Evolutionary conservation across 2,888 invertebrate genomes (phyloP).

Genomic region (Amphipoea oculea): DNA sequence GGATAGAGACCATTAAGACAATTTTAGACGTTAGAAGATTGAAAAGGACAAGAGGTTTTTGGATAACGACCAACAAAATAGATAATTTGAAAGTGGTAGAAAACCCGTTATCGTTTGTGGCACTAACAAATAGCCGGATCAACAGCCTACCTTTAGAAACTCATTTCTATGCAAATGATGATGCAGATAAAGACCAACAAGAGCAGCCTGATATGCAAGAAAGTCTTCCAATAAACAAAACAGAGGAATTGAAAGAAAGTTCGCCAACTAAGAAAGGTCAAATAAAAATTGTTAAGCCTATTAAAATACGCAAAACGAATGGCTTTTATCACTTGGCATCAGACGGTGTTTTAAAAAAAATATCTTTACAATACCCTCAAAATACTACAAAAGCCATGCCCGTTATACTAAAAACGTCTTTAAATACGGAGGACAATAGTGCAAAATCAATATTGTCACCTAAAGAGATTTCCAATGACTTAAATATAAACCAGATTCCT

Average conservation of each 20-base stretch:
- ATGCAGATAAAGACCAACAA: constrained; percentile 21
- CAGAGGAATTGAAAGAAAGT: constrained; percentile 39
- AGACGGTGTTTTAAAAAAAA: constrained; percentile 69
- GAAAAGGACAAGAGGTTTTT: constrained; percentile 81
- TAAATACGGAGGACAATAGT: constrained; percentile 10
- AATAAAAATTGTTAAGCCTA: constrained; percentile 79
- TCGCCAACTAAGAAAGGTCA: constrained; percentile 49
- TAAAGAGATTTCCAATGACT: neutral
- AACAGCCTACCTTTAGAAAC: constrained; percentile 65
- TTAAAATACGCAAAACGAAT: constrained; percentile 82
- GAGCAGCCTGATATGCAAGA: constrained; percentile 28
- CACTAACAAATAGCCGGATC: constrained; percentile 57
- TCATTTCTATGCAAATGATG: constrained; percentile 34
- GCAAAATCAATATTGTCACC: constrained; percentile 14
- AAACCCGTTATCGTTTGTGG: constrained; percentile 83
- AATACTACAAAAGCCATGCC: constrained; percentile 29
- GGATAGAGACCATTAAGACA: constrained; percentile 83
- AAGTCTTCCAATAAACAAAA: constrained; percentile 39
- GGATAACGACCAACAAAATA: constrained; percentile 83
- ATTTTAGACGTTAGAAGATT: constrained; percentile 59
- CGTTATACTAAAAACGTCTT: constrained; percentile 20
- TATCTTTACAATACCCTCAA: constrained; percentile 42
- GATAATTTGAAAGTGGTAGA: constrained; percentile 84
- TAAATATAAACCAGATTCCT: neutral
- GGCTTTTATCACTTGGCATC: constrained; percentile 79